Percentiles rank a stretch among this genome's conserved stretches.
Evolutionary conservation across 2,113 vertebrate genomes (phyloP).

Genomic region (Zosterops lateralis): DNA sequence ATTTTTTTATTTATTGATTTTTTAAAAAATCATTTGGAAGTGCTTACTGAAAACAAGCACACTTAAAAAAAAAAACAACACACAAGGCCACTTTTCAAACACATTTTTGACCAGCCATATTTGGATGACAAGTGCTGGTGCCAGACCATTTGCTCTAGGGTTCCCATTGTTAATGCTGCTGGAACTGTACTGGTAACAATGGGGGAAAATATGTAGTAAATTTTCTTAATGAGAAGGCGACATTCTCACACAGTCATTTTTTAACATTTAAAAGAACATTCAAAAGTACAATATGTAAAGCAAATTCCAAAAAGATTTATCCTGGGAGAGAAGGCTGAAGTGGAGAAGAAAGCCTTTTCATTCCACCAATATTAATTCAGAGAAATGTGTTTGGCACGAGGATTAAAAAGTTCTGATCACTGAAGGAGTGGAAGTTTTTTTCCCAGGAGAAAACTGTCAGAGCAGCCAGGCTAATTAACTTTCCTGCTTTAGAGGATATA

Average conservation of each 20-base stretch:
- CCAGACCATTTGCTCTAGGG: constrained; percentile 65
- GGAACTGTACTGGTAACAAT: constrained; percentile 55
- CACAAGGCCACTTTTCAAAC: constrained; percentile 14
- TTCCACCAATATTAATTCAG: constrained; percentile 31
- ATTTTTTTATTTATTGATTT: not conserved
- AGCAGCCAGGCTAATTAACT: constrained; percentile 8
- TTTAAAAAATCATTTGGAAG: constrained; percentile 6
- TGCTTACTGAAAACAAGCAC: constrained; percentile 8
- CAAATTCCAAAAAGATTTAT: constrained; percentile 56
- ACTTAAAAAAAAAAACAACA: not conserved
- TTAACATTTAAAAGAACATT: constrained; percentile 52
- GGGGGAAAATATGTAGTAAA: constrained; percentile 61
- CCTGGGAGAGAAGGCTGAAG: constrained; percentile 35
- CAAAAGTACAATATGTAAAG: constrained; percentile 55
- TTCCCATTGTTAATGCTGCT: constrained; percentile 65
- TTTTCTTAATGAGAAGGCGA: constrained; percentile 49
- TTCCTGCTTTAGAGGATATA: not conserved
- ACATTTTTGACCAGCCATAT: constrained; percentile 43
- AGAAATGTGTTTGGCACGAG: constrained; percentile 15
- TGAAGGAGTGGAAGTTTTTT: not conserved
- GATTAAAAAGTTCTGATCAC: constrained; percentile 24
- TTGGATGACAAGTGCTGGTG: constrained; percentile 60
- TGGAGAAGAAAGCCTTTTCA: constrained; percentile 49
- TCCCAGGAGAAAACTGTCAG: constrained; percentile 21
- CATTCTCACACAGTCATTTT: constrained; percentile 55